These are phyloP conservation scores for Mus pahari DNA, from an alignment of 2,113 vertebrate genomes.

Conservation along the genomic window DNA sequence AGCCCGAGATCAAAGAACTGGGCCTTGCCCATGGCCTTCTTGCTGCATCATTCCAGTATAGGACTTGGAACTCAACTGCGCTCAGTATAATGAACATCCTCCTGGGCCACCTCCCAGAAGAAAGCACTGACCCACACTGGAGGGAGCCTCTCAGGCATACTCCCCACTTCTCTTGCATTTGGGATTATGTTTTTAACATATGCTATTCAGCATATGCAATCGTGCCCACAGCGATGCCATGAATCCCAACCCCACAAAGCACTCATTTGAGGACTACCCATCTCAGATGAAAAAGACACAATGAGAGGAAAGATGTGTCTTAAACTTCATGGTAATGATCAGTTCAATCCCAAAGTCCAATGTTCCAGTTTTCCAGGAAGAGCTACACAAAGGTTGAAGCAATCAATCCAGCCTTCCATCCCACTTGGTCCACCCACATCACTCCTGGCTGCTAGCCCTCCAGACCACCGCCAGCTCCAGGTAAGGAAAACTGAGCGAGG, in stretches of 20 bases:
- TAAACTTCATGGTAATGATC: neutral
- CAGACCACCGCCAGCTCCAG: neutral
- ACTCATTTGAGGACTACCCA: neutral
- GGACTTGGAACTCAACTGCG: neutral
- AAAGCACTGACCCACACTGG: neutral
- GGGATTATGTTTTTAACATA: neutral
- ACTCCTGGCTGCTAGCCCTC: fast-evolving
- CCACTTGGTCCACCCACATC: too few species aligned
- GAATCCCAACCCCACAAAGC: neutral
- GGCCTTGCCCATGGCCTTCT: neutral
- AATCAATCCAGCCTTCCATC: neutral
- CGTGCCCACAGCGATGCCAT: neutral
- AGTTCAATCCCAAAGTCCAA: neutral
- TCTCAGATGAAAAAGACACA: neutral
- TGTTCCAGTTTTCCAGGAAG: neutral
- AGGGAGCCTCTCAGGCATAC: neutral
- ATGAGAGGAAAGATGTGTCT: neutral
- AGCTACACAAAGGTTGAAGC: too few species aligned
- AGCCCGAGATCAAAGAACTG: neutral
- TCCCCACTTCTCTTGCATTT: neutral
- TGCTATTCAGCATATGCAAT: too few species aligned
- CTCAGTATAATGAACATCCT: neutral
- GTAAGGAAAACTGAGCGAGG: neutral
- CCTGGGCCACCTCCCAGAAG: too few species aligned
- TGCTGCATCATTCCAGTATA: neutral